Evolutionary conservation across 2,797 vertebrate species (phyloP).

Genomic region (Eospalax fontanierii): DNA sequence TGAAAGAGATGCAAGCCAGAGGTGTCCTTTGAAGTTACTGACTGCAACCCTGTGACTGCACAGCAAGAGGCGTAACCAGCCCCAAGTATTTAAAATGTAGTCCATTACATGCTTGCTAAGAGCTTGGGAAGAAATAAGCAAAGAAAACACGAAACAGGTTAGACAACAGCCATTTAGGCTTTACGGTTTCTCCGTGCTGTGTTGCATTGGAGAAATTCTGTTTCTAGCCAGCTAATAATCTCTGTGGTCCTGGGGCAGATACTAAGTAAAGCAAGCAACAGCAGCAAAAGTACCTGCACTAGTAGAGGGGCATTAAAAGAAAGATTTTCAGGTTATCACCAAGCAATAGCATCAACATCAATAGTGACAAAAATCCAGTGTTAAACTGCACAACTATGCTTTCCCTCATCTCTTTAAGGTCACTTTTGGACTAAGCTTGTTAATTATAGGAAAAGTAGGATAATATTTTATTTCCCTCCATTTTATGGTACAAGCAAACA

Average conservation of each 20-base stretch:
- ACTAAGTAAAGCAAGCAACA: background rate
- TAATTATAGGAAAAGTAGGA: background rate
- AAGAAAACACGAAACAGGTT: slow-evolving; percentile 77
- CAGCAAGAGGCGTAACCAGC: slow-evolving; percentile 59
- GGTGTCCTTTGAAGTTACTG: slow-evolving; percentile 69
- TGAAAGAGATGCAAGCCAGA: background rate
- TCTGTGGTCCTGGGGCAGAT: background rate
- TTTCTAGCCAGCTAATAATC: background rate
- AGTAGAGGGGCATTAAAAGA: background rate
- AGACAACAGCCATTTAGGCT: slow-evolving; percentile 49
- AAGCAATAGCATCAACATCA: background rate
- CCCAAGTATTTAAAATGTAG: slow-evolving; percentile 66
- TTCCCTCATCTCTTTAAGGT: slow-evolving; percentile 12
- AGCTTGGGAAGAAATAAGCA: slow-evolving; percentile 73
- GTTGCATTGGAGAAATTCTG: background rate
- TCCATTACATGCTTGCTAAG: slow-evolving; percentile 54
- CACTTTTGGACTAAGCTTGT: background rate
- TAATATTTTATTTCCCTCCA: slow-evolving; percentile 3
- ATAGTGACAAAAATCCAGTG: background rate
- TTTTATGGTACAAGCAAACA: background rate
- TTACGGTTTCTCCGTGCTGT: background rate
- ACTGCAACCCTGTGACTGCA: slow-evolving; percentile 42
- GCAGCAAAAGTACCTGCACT: too few relatives aligned
- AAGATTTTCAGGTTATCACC: background rate
- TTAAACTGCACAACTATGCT: background rate